Percentiles rank a stretch among this genome's conserved stretches.
Conservation (phyloP, 2,888 invertebrate species). For the Chamaedrilus cognettii region DNA sequence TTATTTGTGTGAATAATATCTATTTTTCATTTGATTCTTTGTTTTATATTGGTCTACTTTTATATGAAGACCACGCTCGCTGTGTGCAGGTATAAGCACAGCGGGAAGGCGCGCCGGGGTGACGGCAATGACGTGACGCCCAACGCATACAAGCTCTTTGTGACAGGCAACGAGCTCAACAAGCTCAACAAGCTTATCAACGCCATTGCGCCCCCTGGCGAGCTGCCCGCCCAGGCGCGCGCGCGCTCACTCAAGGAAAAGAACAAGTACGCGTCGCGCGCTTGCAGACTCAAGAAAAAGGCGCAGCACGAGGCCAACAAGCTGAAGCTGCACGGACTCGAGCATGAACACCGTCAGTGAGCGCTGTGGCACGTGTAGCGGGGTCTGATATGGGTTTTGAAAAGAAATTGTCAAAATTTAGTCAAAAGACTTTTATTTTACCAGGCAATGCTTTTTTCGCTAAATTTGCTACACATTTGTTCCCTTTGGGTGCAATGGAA, state of each 20-base stretch:
- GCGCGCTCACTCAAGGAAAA: conserved; percentile 78
- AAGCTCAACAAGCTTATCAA: conserved; percentile 89
- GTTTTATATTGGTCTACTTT: no score
- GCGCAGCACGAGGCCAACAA: conserved; percentile 99
- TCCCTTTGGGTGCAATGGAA: no score
- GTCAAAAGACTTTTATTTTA: no score
- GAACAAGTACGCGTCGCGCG: conserved; percentile 94
- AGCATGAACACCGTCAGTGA: conserved; percentile 89
- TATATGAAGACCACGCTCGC: no score
- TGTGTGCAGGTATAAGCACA: conserved; percentile 31
- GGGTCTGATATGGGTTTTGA: no score
- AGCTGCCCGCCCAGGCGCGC: conserved; percentile 18
- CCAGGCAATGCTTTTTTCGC: no score
- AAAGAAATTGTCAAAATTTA: no score
- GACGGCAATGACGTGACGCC: conserved; percentile 98
- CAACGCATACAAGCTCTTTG: conserved; percentile 86
- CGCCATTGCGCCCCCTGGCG: conserved; percentile 88
- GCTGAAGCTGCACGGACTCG: conserved; percentile 89
- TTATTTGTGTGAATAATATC: no score
- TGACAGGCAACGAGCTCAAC: conserved; percentile 89
- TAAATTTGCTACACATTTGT: no score
- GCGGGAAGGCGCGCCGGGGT: conserved; percentile 80
- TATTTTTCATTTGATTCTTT: no score
- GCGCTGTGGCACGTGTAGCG: no score
- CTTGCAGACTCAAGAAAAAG: conserved; percentile 96